A percentile compares a stretch with the other conserved stretches of the same genome.
Conservation (phyloP, 1,140 invertebrate genomes). For the Tetragonula clypearis region DNA sequence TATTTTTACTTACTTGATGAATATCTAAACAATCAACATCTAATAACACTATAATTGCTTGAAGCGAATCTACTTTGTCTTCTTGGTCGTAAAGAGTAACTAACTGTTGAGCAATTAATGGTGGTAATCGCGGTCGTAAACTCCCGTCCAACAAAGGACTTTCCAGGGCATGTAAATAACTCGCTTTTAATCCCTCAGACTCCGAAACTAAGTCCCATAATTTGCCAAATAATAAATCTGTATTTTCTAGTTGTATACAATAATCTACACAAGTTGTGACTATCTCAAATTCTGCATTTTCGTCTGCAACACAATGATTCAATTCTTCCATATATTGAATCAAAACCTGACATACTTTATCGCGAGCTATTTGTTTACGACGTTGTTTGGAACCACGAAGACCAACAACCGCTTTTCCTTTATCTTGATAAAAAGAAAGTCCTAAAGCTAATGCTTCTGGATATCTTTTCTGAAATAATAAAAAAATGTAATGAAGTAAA, state of each 20-base stretch:
- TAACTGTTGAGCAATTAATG: slow-evolving; percentile 86
- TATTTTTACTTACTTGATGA: slow-evolving; percentile 86
- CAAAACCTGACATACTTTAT: slow-evolving; percentile 83
- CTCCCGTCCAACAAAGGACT: slow-evolving; percentile 82
- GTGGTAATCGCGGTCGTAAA: slow-evolving; percentile 82
- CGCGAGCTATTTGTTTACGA: slow-evolving; percentile 83
- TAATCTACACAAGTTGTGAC: slow-evolving; percentile 78
- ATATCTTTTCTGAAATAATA: slow-evolving; percentile 82
- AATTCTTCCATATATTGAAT: slow-evolving; percentile 83
- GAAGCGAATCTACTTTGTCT: slow-evolving; percentile 84
- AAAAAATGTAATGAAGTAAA: slow-evolving; percentile 55
- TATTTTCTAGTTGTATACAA: slow-evolving; percentile 79
- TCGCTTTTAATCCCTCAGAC: slow-evolving; percentile 75
- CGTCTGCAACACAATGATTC: slow-evolving; percentile 80
- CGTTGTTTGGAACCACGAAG: slow-evolving; percentile 83
- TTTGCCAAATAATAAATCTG: slow-evolving; percentile 82
- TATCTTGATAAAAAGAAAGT: slow-evolving; percentile 87
- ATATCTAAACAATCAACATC: slow-evolving; percentile 93
- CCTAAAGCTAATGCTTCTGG: slow-evolving; percentile 86
- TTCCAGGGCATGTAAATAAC: slow-evolving; percentile 82
- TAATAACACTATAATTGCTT: slow-evolving; percentile 91
- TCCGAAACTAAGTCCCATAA: slow-evolving; percentile 82
- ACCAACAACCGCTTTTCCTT: slow-evolving; percentile 86
- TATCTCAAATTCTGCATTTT: slow-evolving; percentile 68
- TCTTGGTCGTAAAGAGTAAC: slow-evolving; percentile 84